Percentiles rank a stretch among this genome's conserved stretches.
These are phyloP conservation scores for Pyrgus malvae DNA, from an alignment of 2,888 invertebrate genomes.

Conservation along the genomic window DNA sequence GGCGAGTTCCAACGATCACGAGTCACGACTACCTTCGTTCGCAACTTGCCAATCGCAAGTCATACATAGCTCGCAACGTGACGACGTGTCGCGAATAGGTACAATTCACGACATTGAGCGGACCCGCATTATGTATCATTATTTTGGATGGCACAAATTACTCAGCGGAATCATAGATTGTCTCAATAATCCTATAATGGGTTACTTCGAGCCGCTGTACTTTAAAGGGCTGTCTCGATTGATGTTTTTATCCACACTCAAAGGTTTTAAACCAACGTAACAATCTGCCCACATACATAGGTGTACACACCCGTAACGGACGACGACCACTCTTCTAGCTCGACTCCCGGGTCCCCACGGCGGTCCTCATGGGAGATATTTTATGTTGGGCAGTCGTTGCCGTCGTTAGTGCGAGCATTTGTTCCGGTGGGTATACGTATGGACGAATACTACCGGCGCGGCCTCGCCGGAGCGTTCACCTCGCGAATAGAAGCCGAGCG, in stretches of 20 bases:
- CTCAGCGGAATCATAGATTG: slow-evolving; percentile 61
- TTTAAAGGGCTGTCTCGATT: no score
- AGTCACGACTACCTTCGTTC: background rate
- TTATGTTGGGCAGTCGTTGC: slow-evolving; percentile 26
- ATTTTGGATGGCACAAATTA: slow-evolving; percentile 73
- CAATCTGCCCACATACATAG: no score
- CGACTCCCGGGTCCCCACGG: background rate
- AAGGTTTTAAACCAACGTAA: no score
- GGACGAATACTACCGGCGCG: slow-evolving; percentile 42
- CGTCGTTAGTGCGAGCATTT: slow-evolving; percentile 38
- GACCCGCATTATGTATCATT: slow-evolving; percentile 75
- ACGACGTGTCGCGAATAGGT: slow-evolving; percentile 21
- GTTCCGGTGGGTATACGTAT: slow-evolving; percentile 43
- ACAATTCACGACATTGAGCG: slow-evolving; percentile 55
- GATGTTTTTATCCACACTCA: no score
- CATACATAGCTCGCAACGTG: background rate
- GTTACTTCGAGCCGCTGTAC: no score
- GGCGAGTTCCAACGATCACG: background rate
- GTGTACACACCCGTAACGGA: no score
- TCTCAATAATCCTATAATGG: no score
- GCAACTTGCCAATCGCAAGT: no score
- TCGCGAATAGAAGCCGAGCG: slow-evolving; percentile 56
- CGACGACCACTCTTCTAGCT: background rate
- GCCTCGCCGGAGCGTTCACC: slow-evolving; percentile 76
- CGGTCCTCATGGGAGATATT: slow-evolving; percentile 20